phyloP scores from a whole-genome alignment of 2,888 invertebrate species.

The Strigamia maritima region DNA sequence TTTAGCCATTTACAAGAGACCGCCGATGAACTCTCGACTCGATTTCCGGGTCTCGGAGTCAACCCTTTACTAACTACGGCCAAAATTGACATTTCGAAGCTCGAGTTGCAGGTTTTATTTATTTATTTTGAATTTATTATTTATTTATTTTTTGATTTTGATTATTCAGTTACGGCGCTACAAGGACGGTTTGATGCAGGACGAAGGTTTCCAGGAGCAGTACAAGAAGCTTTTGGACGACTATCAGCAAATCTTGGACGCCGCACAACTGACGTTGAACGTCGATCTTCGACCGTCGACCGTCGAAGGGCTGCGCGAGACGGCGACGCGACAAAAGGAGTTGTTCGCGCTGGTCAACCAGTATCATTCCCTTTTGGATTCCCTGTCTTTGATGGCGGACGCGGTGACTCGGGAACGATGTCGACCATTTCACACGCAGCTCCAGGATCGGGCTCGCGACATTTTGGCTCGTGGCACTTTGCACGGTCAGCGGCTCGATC shows the following conservation, averaged over 20 bases:
- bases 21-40: neutral
- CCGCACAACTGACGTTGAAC: slow-evolving; percentile 63
- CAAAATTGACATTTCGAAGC: neutral
- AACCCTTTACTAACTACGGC: slow-evolving; percentile 5
- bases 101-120: neutral
- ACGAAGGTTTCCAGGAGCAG: slow-evolving; percentile 74
- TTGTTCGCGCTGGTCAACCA: slow-evolving; percentile 42
- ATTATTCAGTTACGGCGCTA: slow-evolving; percentile 53
- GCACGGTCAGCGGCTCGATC: slow-evolving; percentile 40
- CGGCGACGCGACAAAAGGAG: slow-evolving; percentile 38
- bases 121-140: too few species aligned
- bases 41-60: slow-evolving; percentile 8
- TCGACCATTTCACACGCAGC: slow-evolving; percentile 67
- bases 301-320: neutral
- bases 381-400: slow-evolving; percentile 54
- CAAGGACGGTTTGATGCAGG: slow-evolving; percentile 71
- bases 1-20: neutral
- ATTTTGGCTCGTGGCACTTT: slow-evolving; percentile 74
- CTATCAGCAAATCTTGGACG: slow-evolving; percentile 77
- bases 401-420: slow-evolving; percentile 71
- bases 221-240: slow-evolving; percentile 84
- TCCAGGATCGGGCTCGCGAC: slow-evolving; percentile 71
- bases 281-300: neutral
- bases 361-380: slow-evolving; percentile 41
- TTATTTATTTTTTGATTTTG: slow-evolving; percentile 14